A percentile compares a stretch with the other conserved stretches of the same genome.
Evolutionary conservation across 1,140 invertebrate species (phyloP).

Genomic region (Galleria mellonella): DNA sequence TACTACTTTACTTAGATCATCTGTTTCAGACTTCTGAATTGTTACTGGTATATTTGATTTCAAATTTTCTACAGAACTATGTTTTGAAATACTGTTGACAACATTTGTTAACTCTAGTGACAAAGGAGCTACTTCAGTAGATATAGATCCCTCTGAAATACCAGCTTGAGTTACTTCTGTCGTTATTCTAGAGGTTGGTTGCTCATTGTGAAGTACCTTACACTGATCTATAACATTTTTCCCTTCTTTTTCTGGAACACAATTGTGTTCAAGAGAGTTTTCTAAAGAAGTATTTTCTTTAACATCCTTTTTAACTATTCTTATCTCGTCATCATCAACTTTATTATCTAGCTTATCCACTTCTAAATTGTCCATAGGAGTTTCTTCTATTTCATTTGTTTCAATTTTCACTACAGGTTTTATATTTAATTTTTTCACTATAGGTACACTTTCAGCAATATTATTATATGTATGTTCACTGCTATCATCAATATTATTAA

Average conservation of each 20-base stretch:
- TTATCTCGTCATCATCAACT: constrained; percentile 3
- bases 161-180: background rate
- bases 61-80: too few species aligned
- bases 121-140: too few species aligned
- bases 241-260: constrained; percentile 12
- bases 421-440: constrained; percentile 29
- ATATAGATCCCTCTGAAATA: too few species aligned
- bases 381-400: constrained; percentile 4
- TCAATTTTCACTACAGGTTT: constrained; percentile 21
- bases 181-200: background rate
- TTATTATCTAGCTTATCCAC: constrained; percentile 4
- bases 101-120: too few species aligned
- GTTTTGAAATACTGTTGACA: too few species aligned
- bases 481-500: constrained; percentile 13
- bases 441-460: constrained; percentile 25
- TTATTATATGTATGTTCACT: constrained; percentile 30
- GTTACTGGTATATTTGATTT: too few species aligned
- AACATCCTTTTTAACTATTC: constrained; percentile 5
- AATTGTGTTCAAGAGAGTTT: constrained; percentile 26
- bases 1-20: too few species aligned
- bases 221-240: constrained; percentile 9
- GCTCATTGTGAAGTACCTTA: background rate
- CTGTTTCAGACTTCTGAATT: too few species aligned
- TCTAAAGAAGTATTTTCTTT: background rate
- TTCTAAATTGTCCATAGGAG: constrained; percentile 3